phyloP scores from a whole-genome alignment of 1,140 invertebrate species.

The Ceratitis capitata region DNA sequence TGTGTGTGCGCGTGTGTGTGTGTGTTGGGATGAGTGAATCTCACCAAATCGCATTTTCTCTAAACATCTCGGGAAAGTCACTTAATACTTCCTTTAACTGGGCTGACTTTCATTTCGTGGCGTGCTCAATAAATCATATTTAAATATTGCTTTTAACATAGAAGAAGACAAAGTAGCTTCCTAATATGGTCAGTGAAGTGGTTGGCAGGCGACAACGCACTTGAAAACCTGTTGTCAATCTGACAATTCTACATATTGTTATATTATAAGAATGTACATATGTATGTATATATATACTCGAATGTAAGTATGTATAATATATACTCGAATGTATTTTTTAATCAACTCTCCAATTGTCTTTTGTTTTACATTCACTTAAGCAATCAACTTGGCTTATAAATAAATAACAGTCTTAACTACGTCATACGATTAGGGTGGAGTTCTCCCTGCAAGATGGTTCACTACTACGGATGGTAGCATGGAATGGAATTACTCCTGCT shows the following conservation, averaged over 20 bases:
- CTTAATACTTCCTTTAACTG: background rate
- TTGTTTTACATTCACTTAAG: background rate
- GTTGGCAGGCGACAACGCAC: background rate
- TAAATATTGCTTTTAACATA: background rate
- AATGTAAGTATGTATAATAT: background rate
- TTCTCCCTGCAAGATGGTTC: too few species aligned
- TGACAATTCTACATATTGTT: background rate
- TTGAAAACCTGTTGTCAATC: background rate
- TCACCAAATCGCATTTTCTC: background rate
- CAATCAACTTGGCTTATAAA: background rate
- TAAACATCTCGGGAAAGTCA: background rate
- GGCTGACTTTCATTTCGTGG: background rate
- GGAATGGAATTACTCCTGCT: too few species aligned
- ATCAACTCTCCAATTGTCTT: background rate
- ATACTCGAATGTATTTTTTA: background rate
- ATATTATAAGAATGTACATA: background rate
- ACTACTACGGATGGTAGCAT: too few species aligned
- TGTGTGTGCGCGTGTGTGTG: background rate
- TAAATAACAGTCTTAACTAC: background rate
- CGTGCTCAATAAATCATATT: slow-evolving; percentile 16
- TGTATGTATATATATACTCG: background rate
- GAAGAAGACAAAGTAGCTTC: background rate
- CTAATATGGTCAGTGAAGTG: background rate
- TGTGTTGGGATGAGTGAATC: background rate
- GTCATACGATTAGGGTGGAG: background rate